Evolutionary conservation across 2,113 vertebrate species (phyloP).

Genomic region (Cheilinus undulatus): DNA sequence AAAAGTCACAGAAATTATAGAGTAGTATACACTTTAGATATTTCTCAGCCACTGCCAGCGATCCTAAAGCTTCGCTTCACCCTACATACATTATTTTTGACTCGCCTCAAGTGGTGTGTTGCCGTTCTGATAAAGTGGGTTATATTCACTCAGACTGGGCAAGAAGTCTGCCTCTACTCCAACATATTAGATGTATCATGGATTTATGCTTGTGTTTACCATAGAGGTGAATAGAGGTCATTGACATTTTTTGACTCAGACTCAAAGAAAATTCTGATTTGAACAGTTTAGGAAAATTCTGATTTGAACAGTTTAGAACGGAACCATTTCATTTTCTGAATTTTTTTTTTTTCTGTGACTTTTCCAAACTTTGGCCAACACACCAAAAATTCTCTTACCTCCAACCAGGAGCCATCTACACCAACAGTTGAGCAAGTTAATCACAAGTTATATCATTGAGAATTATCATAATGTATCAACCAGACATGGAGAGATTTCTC

Average conservation of each 20-base stretch:
- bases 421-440: no score
- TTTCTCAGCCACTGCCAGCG: constrained; percentile 26
- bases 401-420: no score
- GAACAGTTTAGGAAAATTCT: no score
- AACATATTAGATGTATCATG: neutral
- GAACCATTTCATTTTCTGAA: no score
- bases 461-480: no score
- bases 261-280: no score
- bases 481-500: no score
- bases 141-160: neutral
- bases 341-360: no score
- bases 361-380: neutral
- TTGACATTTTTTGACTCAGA: no score
- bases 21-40: constrained; percentile 28
- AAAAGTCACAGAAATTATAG: constrained; percentile 42
- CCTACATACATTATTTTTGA: constrained; percentile 3
- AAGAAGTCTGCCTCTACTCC: neutral
- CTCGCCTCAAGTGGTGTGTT: neutral
- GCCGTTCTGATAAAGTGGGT: neutral
- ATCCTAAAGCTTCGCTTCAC: constrained; percentile 43
- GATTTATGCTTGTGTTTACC: neutral
- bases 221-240: no score
- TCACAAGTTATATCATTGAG: no score
- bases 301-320: no score
- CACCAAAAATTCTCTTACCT: neutral